phyloP scores from a whole-genome alignment of 2,888 invertebrate species.

The Heterodera filipjevi region DNA sequence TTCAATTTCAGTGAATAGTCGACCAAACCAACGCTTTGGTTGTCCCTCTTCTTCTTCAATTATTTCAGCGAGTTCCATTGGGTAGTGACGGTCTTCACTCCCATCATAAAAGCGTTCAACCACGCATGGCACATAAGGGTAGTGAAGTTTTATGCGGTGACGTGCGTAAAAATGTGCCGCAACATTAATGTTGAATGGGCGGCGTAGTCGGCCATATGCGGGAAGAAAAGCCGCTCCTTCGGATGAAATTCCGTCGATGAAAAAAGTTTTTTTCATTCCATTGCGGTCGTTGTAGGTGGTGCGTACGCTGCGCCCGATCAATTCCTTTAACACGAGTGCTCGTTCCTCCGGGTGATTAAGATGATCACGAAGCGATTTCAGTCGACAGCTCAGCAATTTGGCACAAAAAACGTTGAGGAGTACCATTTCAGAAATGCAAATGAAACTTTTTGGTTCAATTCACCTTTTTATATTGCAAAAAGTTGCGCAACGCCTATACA shows the following conservation, averaged over 20 bases:
- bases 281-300: conserved; percentile 4
- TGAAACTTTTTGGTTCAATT: too few relatives aligned
- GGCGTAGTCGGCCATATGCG: neutral
- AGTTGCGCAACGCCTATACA: too few relatives aligned
- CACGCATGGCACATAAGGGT: too few relatives aligned
- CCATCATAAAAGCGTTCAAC: neutral
- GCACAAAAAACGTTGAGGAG: neutral
- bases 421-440: neutral
- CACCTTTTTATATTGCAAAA: too few relatives aligned
- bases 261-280: neutral
- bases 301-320: neutral
- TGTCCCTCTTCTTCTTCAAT: too few relatives aligned
- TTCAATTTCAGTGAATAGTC: too few relatives aligned
- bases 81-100: neutral
- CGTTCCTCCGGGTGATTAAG: conserved; percentile 6
- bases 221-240: neutral
- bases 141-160: too few relatives aligned
- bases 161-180: too few relatives aligned
- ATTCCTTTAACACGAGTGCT: neutral
- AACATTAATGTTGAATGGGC: too few relatives aligned
- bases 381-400: neutral
- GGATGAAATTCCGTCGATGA: neutral
- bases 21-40: too few relatives aligned
- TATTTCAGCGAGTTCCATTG: conserved; percentile 3
- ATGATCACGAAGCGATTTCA: neutral